Conservation (phyloP, 1,140 invertebrate species). For the Bombyx mori region ASM3026992v2 NC_085131.1:1444001-1444500, state of each 20-base stretch:
- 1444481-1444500: conserved; percentile 69
- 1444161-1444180: conserved; percentile 52
- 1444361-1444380: conserved; percentile 5
- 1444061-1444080: conserved; percentile 70
- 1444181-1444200: conserved; percentile 14
- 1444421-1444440: conserved; percentile 49
- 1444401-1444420: conserved; percentile 59
- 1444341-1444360: no score
- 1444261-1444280: conserved; percentile 51
- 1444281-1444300: conserved; percentile 14
- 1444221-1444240: not conserved
- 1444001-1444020: conserved; percentile 28
- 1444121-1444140: conserved; percentile 67
- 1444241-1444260: not conserved
- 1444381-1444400: conserved; percentile 54
- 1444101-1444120: conserved; percentile 61
- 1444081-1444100: conserved; percentile 59
- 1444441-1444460: conserved; percentile 54
- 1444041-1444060: conserved; percentile 69
- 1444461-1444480: conserved; percentile 57
- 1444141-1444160: conserved; percentile 63
- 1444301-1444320: no score
- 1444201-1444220: conserved; percentile 4
- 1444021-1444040: conserved; percentile 53
- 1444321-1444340: no score